A percentile compares a stretch with the other conserved stretches of the same genome.
These are phyloP conservation scores for Stichopus horrens DNA, from an alignment of 53 echinoderm and acorn worm genomes.

Conservation along the genomic window DNA sequence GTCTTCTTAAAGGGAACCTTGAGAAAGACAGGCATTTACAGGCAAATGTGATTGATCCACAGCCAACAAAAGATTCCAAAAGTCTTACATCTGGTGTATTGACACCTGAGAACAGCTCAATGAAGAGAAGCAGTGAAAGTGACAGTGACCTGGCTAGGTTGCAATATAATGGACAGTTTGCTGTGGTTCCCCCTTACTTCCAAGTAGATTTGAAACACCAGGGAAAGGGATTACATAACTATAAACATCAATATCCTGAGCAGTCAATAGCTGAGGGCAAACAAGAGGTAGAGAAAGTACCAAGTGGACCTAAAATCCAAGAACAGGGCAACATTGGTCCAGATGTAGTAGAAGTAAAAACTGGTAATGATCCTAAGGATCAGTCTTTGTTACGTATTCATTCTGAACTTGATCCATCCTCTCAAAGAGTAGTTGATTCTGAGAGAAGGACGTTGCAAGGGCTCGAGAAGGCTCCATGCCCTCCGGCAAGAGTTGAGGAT, in stretches of 20 bases:
- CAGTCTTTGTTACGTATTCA: constrained; percentile 15
- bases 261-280: constrained; percentile 62
- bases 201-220: constrained; percentile 17
- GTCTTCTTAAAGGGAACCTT: constrained; percentile 18
- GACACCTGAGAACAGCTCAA: not conserved
- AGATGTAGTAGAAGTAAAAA: constrained; percentile 18
- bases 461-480: constrained; percentile 68
- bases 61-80: not conserved
- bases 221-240: constrained; percentile 10
- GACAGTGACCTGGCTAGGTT: not conserved
- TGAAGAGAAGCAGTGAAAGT: not conserved
- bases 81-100: not conserved
- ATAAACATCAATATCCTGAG: constrained; percentile 1
- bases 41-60: not conserved
- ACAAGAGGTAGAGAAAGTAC: constrained; percentile 53
- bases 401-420: constrained; percentile 49
- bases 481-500: constrained; percentile 58
- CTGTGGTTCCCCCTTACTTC: constrained; percentile 20
- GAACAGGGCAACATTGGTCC: constrained; percentile 39
- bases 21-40: constrained; percentile 17
- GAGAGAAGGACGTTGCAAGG: constrained; percentile 48
- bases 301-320: constrained; percentile 48
- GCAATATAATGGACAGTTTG: constrained; percentile 28
- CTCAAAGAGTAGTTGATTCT: constrained; percentile 46
- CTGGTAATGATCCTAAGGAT: constrained; percentile 28